Percentiles rank a stretch among this genome's conserved stretches.
phyloP scores from a whole-genome alignment of 2,797 vertebrate genomes.

The Meda fulgida region DNA sequence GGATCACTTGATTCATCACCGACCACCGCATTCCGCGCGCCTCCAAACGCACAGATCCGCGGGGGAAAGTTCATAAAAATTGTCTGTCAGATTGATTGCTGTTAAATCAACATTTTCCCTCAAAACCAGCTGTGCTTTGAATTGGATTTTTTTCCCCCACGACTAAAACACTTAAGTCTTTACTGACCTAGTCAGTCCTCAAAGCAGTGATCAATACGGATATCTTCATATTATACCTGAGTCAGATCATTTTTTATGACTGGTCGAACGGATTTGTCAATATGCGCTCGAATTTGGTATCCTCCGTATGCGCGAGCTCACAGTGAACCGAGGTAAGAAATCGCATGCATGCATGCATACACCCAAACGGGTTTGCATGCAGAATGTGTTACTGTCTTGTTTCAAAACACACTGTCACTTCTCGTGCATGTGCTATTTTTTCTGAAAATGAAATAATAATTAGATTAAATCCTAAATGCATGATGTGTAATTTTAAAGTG shows the following conservation, averaged over 20 bases:
- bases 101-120: conserved; percentile 54
- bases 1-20: conserved; percentile 72
- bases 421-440: not conserved
- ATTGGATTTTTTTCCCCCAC: conserved; percentile 29
- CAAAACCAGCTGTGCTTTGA: conserved; percentile 20
- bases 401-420: not conserved
- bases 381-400: not conserved
- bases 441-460: not conserved
- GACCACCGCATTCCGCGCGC: conserved; percentile 71
- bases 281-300: conserved; percentile 27
- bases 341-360: conserved; percentile 33
- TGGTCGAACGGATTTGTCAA: conserved; percentile 63
- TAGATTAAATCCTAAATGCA: not conserved
- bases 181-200: conserved; percentile 56
- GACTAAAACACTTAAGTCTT: conserved; percentile 35
- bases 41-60: conserved; percentile 60
- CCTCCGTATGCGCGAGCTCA: conserved; percentile 1
- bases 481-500: conserved; percentile 58
- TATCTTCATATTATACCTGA: conserved; percentile 63
- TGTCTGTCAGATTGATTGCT: conserved; percentile 13
- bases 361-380: conserved; percentile 28
- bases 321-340: conserved; percentile 35
- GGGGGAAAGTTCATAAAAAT: conserved; percentile 70
- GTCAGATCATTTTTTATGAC: conserved; percentile 54
- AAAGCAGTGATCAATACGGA: conserved; percentile 62